Conservation (phyloP, 2,797 vertebrate genomes). For the Salmo trutta region DNA sequence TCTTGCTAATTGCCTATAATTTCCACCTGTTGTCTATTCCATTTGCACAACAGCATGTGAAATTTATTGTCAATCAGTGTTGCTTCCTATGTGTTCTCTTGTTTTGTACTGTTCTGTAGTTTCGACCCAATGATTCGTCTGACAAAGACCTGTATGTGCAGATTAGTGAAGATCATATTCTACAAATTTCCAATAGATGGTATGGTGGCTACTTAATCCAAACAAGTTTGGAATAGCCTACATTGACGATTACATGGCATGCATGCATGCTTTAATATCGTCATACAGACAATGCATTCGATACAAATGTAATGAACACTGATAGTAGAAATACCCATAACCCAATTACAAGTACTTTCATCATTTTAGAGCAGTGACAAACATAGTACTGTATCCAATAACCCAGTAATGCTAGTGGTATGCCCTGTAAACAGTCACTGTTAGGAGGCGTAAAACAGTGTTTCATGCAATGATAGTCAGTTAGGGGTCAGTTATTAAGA, state of each 20-base stretch:
- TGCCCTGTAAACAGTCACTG: slow-evolving; percentile 42
- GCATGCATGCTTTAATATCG: neutral
- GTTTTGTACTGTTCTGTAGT: too few relatives aligned
- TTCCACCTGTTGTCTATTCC: too few relatives aligned
- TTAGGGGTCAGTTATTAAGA: slow-evolving; percentile 60
- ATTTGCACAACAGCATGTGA: too few relatives aligned
- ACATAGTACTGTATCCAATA: neutral
- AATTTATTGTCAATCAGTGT: too few relatives aligned
- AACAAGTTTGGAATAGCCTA: neutral
- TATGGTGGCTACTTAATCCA: too few relatives aligned
- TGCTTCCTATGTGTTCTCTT: too few relatives aligned
- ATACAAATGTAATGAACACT: neutral
- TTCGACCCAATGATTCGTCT: too few relatives aligned
- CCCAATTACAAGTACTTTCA: slow-evolving; percentile 28
- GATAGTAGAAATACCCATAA: neutral
- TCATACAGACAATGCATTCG: neutral
- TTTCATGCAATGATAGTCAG: slow-evolving; percentile 45
- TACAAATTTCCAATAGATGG: neutral
- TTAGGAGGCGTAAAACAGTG: slow-evolving; percentile 6
- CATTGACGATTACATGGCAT: neutral
- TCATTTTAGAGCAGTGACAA: slow-evolving; percentile 60
- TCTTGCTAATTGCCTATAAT: too few relatives aligned
- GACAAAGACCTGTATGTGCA: neutral
- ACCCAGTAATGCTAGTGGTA: neutral
- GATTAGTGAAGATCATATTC: neutral